Conservation (phyloP, 2,888 invertebrate genomes). For the Lasioglossum zephyrum region DNA sequence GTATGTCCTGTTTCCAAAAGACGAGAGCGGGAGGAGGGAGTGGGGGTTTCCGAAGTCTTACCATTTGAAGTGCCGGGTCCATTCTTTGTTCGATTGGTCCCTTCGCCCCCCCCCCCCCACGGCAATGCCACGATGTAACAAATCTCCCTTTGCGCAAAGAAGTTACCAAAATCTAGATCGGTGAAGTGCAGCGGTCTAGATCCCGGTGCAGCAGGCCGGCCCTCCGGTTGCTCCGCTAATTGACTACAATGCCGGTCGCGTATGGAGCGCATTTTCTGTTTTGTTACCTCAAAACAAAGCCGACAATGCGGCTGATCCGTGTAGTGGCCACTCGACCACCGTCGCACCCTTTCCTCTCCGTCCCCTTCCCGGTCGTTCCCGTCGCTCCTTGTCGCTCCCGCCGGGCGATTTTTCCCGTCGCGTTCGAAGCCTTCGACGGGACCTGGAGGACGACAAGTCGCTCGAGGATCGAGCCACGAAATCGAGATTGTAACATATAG, state of each 20-base stretch:
- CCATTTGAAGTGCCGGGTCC: background rate
- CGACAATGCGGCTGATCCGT: slow-evolving; percentile 78
- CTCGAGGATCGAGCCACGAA: slow-evolving; percentile 67
- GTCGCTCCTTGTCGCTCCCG: background rate
- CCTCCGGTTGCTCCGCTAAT: slow-evolving; percentile 75
- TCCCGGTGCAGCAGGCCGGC: slow-evolving; percentile 34
- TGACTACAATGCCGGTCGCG: slow-evolving; percentile 81
- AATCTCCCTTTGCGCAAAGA: slow-evolving; percentile 22
- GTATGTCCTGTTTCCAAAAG: too few species aligned
- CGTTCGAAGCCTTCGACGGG: slow-evolving; percentile 36
- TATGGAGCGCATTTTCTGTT: slow-evolving; percentile 83
- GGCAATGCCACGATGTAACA: background rate
- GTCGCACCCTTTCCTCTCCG: slow-evolving; percentile 28
- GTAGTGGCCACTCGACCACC: slow-evolving; percentile 69
- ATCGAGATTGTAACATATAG: slow-evolving; percentile 75
- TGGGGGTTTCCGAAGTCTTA: too few species aligned
- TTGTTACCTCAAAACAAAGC: slow-evolving; percentile 84
- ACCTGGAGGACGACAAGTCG: slow-evolving; percentile 37
- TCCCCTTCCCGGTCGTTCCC: background rate
- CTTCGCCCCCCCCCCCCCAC: too few species aligned
- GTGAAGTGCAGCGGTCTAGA: slow-evolving; percentile 24
- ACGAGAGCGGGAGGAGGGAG: too few species aligned
- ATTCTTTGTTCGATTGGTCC: background rate
- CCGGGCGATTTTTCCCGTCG: background rate
- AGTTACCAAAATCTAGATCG: slow-evolving; percentile 59